Conservation (phyloP, 2,797 vertebrate species). For the Oryzias dopingdopingensis region DNA sequence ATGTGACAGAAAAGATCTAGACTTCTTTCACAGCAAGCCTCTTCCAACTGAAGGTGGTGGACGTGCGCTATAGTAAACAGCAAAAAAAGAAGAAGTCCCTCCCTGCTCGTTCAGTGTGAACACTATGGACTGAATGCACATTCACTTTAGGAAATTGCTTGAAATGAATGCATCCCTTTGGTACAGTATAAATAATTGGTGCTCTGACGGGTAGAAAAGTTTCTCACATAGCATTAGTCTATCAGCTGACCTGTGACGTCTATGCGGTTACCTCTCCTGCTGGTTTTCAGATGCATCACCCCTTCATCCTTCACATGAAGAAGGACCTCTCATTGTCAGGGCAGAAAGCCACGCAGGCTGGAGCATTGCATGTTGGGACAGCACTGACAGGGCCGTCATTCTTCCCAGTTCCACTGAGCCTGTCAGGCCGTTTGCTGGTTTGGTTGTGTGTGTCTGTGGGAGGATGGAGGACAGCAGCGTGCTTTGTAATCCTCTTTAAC, state of each 20-base stretch:
- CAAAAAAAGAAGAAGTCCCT: too few species aligned
- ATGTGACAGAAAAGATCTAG: too few species aligned
- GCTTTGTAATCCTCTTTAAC: slow-evolving; percentile 56
- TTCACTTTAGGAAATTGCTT: too few species aligned
- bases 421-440: background rate
- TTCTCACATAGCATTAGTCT: background rate
- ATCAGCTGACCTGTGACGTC: background rate
- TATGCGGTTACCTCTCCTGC: slow-evolving; percentile 8
- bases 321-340: slow-evolving; percentile 27
- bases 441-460: slow-evolving; percentile 2
- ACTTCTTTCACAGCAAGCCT: too few species aligned
- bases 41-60: too few species aligned
- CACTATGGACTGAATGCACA: too few species aligned
- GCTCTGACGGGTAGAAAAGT: background rate
- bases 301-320: slow-evolving; percentile 12
- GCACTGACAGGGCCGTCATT: slow-evolving; percentile 28
- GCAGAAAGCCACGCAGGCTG: slow-evolving; percentile 34
- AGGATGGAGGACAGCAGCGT: slow-evolving; percentile 47
- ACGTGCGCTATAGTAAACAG: too few species aligned
- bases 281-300: slow-evolving; percentile 11
- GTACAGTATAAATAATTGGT: background rate
- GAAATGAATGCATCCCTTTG: too few species aligned
- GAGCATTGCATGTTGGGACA: slow-evolving; percentile 36
- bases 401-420: slow-evolving; percentile 21
- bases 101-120: too few species aligned